Conservation (phyloP, 2,113 vertebrate genomes). For the Pimephales promelas region DNA sequence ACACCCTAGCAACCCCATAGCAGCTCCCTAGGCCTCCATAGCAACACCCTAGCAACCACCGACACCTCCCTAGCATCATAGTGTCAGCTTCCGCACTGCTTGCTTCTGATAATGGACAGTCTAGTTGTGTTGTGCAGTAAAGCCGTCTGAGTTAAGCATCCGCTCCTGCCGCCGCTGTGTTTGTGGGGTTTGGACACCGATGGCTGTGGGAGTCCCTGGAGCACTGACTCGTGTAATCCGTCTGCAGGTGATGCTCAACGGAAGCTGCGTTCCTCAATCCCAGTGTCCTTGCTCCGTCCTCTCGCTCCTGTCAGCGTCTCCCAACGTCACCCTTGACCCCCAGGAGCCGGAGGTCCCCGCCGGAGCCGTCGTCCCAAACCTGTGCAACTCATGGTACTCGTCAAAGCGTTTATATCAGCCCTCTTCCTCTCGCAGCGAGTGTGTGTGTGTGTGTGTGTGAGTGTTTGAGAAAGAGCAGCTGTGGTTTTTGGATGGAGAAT, state of each 20-base stretch:
- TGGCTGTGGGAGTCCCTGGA: neutral
- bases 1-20: neutral
- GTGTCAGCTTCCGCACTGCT: neutral
- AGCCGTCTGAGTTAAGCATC: neutral
- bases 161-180: neutral
- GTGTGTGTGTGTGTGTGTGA: too few species aligned
- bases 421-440: neutral
- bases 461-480: neutral
- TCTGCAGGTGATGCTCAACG: conserved; percentile 75
- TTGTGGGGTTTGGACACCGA: neutral
- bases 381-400: conserved; percentile 83
- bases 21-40: neutral
- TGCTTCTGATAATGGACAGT: neutral
- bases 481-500: conserved; percentile 10
- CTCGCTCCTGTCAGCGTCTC: conserved; percentile 59
- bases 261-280: conserved; percentile 67
- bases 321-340: conserved; percentile 67
- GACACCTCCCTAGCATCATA: neutral
- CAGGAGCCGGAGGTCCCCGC: conserved; percentile 61
- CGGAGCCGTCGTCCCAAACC: conserved; percentile 69
- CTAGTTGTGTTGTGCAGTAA: neutral
- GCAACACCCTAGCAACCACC: too few species aligned
- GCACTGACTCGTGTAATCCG: neutral
- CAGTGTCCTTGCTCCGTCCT: conserved; percentile 77
- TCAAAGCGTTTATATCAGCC: too few species aligned